Base-by-base conservation (phyloP, 2,113 vertebrate genomes). In the Crotalus tigris region DNA sequence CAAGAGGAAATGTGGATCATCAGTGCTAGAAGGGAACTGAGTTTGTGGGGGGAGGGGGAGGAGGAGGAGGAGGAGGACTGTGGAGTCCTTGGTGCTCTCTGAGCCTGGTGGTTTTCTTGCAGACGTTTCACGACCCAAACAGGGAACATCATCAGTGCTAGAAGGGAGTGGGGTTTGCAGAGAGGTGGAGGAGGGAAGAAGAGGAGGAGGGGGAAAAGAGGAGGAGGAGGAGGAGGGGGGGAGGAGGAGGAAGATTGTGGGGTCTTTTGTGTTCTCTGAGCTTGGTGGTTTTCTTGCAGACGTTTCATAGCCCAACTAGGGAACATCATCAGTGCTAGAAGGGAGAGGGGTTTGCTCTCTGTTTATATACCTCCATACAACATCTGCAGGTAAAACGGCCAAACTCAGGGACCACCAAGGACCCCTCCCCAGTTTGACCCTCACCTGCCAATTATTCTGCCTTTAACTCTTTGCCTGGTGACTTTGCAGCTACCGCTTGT, bases 401-500 rank as follows among this genome's bases (percentile, higher is more conserved):
- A 26, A 61, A 9, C 9, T 29, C 59, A 5, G 11, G 0, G 29
- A 1, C 0, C 12, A 13, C 64, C 29, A n/a, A n/a, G 5, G 12
- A 5, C 61, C 4, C 11, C 3, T 0, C 26, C 11, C 26, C 26
- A n/a, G 26, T n/a, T 64, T 29, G 11, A 64, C 26, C 61, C 61
- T n/a, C 64, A 6, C 4, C 29, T 33, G 29, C 29, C 13, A 69
- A 33, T 64, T 10, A 11, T 26, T 11, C 26, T 2, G 1, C 11
- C 26, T 4, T 4, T n/a, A n/a, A 64, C 12, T 29, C n/a, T 29
- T 59, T 93, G 57, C 75, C 87, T 2, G 88, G 75, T 91, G 69
- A 5, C 75, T 91, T 85, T 93, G 21, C 92, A 98, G 98, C 46
- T 98, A 99, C 90, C 98, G 98, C 59, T 95, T 98, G 90, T 92